Percentiles rank a stretch among this genome's conserved stretches.
Evolutionary conservation across 1,140 invertebrate species (phyloP).

Genomic region (Geopemphigus sp.): DNA sequence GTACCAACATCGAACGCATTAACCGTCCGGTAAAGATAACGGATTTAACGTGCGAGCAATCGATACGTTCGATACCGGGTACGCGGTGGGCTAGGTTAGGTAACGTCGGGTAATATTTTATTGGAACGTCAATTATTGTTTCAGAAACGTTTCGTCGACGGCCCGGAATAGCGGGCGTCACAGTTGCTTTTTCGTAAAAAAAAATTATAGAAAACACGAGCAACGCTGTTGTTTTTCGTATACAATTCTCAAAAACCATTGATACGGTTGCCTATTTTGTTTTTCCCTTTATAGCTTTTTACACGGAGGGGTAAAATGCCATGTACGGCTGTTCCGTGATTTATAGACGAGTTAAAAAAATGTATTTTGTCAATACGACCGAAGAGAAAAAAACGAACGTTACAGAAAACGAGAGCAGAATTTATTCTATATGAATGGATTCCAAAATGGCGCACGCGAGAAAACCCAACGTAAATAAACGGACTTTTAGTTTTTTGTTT

Average conservation of each 20-base stretch:
- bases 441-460: neutral
- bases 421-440: constrained; percentile 19
- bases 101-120: too few relatives aligned
- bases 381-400: neutral
- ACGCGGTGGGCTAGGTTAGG: too few relatives aligned
- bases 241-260: neutral
- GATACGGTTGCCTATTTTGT: neutral
- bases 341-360: constrained; percentile 22
- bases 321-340: constrained; percentile 10
- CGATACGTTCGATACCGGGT: too few relatives aligned
- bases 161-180: too few relatives aligned
- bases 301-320: neutral
- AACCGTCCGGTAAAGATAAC: too few relatives aligned
- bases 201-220: too few relatives aligned
- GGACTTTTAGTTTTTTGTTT: neutral
- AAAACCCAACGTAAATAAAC: neutral
- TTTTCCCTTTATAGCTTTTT: neutral
- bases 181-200: too few relatives aligned
- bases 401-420: neutral
- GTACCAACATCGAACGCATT: too few relatives aligned
- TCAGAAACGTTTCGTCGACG: too few relatives aligned
- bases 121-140: too few relatives aligned
- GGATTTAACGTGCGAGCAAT: too few relatives aligned
- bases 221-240: too few relatives aligned
- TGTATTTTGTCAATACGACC: constrained; percentile 25